These are phyloP conservation scores for Chaetodon auriga DNA, from an alignment of 2,113 vertebrate species.

Conservation along the genomic window DNA sequence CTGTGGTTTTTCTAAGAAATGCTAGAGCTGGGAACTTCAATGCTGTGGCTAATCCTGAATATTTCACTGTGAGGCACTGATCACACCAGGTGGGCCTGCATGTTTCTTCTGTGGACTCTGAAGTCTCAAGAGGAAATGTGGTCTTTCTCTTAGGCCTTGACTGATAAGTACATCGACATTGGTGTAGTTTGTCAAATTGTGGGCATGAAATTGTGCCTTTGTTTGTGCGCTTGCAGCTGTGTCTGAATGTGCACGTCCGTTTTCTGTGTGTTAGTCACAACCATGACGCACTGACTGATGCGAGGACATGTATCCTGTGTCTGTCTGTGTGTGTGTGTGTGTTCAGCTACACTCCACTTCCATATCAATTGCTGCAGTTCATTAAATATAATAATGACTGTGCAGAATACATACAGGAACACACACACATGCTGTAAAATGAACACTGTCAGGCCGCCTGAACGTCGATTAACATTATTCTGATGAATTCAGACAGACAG, in stretches of 20 bases:
- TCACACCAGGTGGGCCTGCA: background rate
- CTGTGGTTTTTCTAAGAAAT: background rate
- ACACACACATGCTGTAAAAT: background rate
- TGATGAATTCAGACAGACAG: background rate
- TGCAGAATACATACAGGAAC: background rate
- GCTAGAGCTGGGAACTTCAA: background rate
- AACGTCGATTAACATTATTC: background rate
- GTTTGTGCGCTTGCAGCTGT: background rate
- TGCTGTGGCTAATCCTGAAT: background rate
- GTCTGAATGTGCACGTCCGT: background rate
- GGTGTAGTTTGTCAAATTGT: background rate
- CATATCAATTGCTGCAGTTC: constrained; percentile 18
- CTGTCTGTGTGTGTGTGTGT: background rate
- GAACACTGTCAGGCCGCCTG: background rate
- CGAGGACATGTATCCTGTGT: background rate
- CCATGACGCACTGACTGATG: background rate
- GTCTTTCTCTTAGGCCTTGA: background rate
- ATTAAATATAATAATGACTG: constrained; percentile 32
- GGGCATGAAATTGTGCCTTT: background rate
- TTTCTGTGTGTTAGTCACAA: background rate
- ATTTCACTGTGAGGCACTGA: background rate
- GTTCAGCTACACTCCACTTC: background rate
- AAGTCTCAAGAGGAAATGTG: background rate
- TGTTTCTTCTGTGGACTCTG: background rate
- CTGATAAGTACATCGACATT: background rate